Evolutionary conservation across 2,113 vertebrate species (phyloP).

Genomic region (Nesoenas mayeri): DNA sequence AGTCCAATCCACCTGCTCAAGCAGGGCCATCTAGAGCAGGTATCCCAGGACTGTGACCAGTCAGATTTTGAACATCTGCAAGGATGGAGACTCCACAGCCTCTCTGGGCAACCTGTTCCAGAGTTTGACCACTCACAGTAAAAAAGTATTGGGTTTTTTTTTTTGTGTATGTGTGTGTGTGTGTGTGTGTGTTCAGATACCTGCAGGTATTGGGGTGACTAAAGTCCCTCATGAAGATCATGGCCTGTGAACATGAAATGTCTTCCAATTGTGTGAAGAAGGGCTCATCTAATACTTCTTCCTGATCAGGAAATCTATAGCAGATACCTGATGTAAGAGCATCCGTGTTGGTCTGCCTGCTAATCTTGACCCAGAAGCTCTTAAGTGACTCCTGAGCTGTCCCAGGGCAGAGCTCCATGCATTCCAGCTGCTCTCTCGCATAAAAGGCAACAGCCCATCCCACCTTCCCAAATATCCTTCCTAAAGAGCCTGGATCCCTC

Average conservation of each 20-base stretch:
- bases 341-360: background rate
- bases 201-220: background rate
- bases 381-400: background rate
- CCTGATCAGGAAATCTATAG: background rate
- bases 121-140: background rate
- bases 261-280: background rate
- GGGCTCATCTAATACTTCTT: background rate
- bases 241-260: background rate
- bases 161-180: too few species aligned
- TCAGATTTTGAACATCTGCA: background rate
- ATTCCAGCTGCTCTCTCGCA: background rate
- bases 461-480: background rate
- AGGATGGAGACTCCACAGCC: background rate
- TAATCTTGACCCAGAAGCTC: background rate
- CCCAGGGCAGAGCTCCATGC: background rate
- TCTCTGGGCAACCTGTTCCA: background rate
- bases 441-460: background rate
- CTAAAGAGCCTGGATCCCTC: background rate
- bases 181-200: background rate
- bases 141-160: background rate
- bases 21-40: background rate
- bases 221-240: background rate
- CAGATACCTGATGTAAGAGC: background rate
- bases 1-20: background rate
- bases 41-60: background rate